Base-by-base conservation (phyloP, 2,888 invertebrate species). In the Nycteola revayana region DNA sequence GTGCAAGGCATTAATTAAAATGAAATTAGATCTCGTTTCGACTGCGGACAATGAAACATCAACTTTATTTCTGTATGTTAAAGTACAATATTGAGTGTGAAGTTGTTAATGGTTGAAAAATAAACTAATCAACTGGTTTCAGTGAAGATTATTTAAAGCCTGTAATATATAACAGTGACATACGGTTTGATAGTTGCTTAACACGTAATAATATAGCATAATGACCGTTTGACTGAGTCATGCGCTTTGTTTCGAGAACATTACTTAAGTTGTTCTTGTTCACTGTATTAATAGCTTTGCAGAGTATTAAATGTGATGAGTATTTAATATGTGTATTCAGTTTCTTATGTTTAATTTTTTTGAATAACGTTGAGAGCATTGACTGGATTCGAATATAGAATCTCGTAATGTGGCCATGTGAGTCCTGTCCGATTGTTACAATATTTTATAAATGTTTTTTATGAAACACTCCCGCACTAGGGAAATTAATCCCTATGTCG, bases 1-100 rank as follows among this genome's bases (percentile, higher is more conserved):
- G 64, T 59, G 65, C 58, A 61, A 46, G 31, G 56, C 60, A 56
- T 56, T 58, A 63, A 68, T 68, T 68, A 66, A 62, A 62, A 57
- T 57, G 48, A 65, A 65, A 67, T 65, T 56, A 56, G 60, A 67
- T 23, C 38, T 34, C 27, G 17, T 31, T 7, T 18, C 14, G 20
- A 22, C 17, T 2, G 1, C 3, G 9, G 9, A 2, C 7, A 36
- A 25, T 11, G 1, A 1, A 51, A 32, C 41, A 30, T 44, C 9
- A 36, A 48, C 27, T 30, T 48, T 57, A 47, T 7, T 0, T 0
- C 0, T 4, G 5, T 1, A 3, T 0, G 0, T 31, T 30, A 42
- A 18, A 27, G 2, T 9, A 28, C 6, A 23, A 20, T 42, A 43
- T 60, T 6, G 28, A 33, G 23, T 49, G 35, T 1, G 5, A 28